phyloP scores from a whole-genome alignment of 2,113 vertebrate species.

The Xiphophorus maculatus region DNA sequence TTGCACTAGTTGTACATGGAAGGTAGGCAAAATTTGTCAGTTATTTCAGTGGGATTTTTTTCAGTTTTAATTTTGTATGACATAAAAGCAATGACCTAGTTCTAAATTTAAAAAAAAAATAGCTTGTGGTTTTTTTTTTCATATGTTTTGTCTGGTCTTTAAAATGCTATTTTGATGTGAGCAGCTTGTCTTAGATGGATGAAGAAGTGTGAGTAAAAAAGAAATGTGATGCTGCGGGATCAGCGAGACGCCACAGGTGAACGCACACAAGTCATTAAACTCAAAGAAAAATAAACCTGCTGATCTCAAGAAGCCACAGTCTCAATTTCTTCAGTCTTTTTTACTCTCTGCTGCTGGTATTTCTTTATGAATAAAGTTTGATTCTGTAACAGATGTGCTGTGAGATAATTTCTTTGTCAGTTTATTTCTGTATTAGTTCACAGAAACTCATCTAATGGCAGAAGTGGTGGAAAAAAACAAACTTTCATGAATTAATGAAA shows the following conservation, averaged over 20 bases:
- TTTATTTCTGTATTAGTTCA: not conserved
- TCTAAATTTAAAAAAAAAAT: not conserved
- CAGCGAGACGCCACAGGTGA: not conserved
- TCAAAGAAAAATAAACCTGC: slow-evolving; percentile 12
- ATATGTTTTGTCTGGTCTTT: slow-evolving; percentile 1
- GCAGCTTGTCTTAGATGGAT: not conserved
- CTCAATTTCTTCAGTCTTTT: slow-evolving; percentile 21
- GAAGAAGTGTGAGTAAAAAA: not conserved
- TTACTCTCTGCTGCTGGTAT: slow-evolving; percentile 26
- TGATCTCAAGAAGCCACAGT: slow-evolving; percentile 29
- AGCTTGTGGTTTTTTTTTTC: slow-evolving; percentile 1
- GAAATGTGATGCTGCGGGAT: not conserved
- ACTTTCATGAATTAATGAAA: not conserved
- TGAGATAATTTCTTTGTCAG: not conserved
- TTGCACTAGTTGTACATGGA: slow-evolving; percentile 20
- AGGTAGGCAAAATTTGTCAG: slow-evolving; percentile 17
- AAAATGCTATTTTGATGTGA: not conserved
- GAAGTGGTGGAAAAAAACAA: too few species aligned
- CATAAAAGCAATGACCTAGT: not conserved
- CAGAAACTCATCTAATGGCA: not conserved
- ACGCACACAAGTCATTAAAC: not conserved
- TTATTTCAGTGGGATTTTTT: slow-evolving; percentile 13
- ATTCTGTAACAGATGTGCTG: slow-evolving; percentile 22
- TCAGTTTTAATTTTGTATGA: slow-evolving; percentile 20
- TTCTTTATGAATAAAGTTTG: slow-evolving; percentile 59